Evolutionary conservation across 2,888 invertebrate genomes (phyloP).

Genomic region (Lysandra bellargus): DNA sequence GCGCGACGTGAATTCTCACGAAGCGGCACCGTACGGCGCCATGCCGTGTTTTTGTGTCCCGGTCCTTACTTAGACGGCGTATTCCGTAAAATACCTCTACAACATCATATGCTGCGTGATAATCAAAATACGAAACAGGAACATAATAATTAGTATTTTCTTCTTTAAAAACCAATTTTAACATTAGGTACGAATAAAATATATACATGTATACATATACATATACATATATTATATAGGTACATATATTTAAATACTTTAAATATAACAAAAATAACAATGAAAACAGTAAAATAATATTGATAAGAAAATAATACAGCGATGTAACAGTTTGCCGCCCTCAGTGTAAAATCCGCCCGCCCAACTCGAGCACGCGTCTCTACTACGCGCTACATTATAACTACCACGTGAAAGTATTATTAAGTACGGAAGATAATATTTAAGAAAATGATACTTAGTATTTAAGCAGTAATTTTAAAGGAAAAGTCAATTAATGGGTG

Average conservation of each 20-base stretch:
- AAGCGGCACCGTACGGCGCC: too few species aligned
- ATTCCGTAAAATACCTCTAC: too few species aligned
- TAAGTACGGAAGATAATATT: background rate
- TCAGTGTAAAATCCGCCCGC: conserved; percentile 28
- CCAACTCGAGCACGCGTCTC: background rate
- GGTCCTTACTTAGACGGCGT: too few species aligned
- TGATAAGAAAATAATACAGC: background rate
- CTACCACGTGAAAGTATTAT: background rate
- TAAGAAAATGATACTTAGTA: background rate
- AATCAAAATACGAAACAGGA: too few species aligned
- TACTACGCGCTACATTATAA: background rate
- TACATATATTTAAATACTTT: too few species aligned
- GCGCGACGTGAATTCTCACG: too few species aligned
- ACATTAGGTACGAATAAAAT: background rate
- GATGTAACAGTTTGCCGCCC: background rate
- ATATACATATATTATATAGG: too few species aligned
- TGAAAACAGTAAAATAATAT: background rate
- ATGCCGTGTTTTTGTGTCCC: too few species aligned
- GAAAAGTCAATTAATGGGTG: conserved; percentile 14
- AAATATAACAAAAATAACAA: background rate
- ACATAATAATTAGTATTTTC: too few species aligned
- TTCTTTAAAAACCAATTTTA: too few species aligned
- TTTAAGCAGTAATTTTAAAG: background rate
- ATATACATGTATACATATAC: too few species aligned
- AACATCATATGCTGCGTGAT: too few species aligned